Base-by-base conservation (phyloP, 1,140 invertebrate species). In the Akabosia matsudoensis region DNA sequence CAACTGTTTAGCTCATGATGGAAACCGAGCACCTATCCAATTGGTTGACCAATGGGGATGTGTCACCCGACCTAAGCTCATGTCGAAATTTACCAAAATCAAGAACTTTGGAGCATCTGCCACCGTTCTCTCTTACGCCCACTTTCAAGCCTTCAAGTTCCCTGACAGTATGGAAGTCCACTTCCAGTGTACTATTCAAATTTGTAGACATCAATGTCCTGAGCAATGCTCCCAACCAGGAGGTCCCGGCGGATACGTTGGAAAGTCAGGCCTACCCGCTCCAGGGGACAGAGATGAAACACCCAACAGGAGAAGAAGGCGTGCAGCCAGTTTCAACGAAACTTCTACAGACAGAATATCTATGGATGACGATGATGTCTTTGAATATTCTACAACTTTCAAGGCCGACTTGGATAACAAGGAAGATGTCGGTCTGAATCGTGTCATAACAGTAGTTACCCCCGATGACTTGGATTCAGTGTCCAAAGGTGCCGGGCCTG, bases 151-250 rank as follows among this genome's bases (percentile, higher is more conserved):
- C 0, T 97, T 97, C 86, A 97, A 97, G 83, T 81, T 97, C 87
- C 95, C 95, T 0, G 95, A 97, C 83, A 95, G 93, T 0, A 97
- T 97, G 94, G 94, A 97, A 84, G 94, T 97, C 0, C 95, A 97
- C 83, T 97, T 97, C 88, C 94, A 97, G 84, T 97, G 95, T 85
- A 96, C 94, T 18, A 97, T 97, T 79, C 95, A 97, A 84, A 96
- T 86, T 22, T 86, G 85, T 73, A 73, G 84, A 2, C 82, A 85
- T 76, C 85, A 86, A 82, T 86, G 86, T 78, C 94, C 95, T 0
- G 94, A 95, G 81, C 95, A 95, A 80, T 95, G 93, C 82, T 76
- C 91, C 90, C 7, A 91, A 91, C 80, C 85, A 90, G 70, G 91
- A 91, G 79, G 87, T 89, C 3, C 92, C 91, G 80, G 84, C 89